A percentile compares a stretch with the other conserved stretches of the same genome.
Evolutionary conservation across 2,113 vertebrate genomes (phyloP).

Genomic region (Chloebia gouldiae): DNA sequence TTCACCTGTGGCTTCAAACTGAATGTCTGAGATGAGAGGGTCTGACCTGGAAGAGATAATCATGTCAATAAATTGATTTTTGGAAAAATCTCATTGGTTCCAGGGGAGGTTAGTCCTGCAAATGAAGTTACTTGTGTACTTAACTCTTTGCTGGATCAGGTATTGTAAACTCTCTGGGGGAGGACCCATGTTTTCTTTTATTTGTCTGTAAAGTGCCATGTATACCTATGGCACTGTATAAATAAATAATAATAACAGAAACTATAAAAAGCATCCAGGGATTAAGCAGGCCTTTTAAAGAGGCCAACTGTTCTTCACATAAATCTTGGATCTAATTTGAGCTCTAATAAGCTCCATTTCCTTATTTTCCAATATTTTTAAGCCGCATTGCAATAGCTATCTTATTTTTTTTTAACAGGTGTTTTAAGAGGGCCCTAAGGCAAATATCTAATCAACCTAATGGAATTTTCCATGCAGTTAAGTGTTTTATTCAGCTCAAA

Average conservation of each 20-base stretch:
- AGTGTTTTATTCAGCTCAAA: conserved; percentile 55
- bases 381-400: conserved; percentile 22
- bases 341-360: conserved; percentile 67
- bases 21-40: neutral
- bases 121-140: neutral
- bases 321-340: conserved; percentile 67
- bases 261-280: conserved; percentile 59
- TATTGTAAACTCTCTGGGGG: conserved; percentile 39
- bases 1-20: neutral
- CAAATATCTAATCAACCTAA: conserved; percentile 65
- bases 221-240: conserved; percentile 50
- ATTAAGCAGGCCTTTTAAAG: conserved; percentile 59
- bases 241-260: conserved; percentile 67
- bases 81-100: neutral
- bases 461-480: conserved; percentile 64
- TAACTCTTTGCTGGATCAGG: neutral
- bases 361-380: conserved; percentile 61
- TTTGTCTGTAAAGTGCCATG: conserved; percentile 62
- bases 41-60: neutral
- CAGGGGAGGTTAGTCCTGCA: neutral
- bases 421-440: conserved; percentile 61
- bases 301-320: conserved; percentile 59
- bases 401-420: conserved; percentile 41
- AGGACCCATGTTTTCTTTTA: conserved; percentile 40
- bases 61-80: neutral